A percentile compares a stretch with the other conserved stretches of the same genome.
These are phyloP conservation scores for Tachycineta bicolor DNA, from an alignment of 2,113 vertebrate species.

Conservation along the genomic window DNA sequence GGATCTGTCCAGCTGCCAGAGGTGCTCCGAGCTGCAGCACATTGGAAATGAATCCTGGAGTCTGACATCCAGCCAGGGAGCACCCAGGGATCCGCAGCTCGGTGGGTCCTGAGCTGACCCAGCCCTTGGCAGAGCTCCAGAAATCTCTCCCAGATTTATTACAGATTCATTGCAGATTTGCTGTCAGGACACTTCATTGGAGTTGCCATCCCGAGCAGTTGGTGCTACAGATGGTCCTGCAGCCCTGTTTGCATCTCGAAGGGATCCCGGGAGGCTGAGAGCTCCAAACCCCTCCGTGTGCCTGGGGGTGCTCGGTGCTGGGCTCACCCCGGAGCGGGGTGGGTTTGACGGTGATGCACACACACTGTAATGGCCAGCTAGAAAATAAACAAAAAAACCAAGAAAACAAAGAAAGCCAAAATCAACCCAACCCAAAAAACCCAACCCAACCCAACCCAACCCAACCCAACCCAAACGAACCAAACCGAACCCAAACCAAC, in stretches of 20 bases:
- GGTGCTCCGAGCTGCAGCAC: neutral
- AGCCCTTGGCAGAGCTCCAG: neutral
- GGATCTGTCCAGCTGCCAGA: neutral
- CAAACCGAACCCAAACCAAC: too few relatives aligned
- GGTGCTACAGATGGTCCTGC: neutral
- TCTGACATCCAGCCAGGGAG: neutral
- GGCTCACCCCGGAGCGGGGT: rapidly evolving
- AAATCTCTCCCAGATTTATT: neutral
- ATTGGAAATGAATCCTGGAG: neutral
- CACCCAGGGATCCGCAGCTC: neutral
- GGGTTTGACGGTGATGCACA: rapidly evolving
- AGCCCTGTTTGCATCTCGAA: neutral
- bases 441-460: neutral
- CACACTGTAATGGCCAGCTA: rapidly evolving
- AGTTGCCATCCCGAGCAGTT: neutral
- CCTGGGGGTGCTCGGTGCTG: rapidly evolving
- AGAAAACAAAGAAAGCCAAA: neutral
- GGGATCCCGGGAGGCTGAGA: neutral
- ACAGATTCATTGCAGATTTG: neutral
- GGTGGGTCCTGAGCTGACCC: neutral
- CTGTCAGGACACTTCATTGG: neutral
- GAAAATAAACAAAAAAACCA: neutral
- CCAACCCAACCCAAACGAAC: neutral
- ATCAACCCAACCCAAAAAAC: neutral
- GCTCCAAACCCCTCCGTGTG: neutral